Base-by-base conservation (phyloP, 2,113 vertebrate species). In the Orycteropus afer region DNA sequence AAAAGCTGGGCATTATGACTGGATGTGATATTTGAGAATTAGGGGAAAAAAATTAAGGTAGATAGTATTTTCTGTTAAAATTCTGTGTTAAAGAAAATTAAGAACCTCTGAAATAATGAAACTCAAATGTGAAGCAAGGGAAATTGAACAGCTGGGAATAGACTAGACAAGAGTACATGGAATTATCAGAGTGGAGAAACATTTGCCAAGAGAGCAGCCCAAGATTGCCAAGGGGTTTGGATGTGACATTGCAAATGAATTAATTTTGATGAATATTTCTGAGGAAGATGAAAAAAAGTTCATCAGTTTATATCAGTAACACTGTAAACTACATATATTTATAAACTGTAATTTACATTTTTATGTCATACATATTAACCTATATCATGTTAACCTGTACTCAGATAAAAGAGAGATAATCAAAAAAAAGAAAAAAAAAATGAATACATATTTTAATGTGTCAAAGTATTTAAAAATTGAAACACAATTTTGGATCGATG, bases 391-490 rank as follows among this genome's bases (percentile, higher is more conserved):
- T n/a, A 29, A 42, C 32, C 0, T 71, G 32, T 1, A 34, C 2
- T 2, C 20, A 88, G 61, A 53, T 59, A 57, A 88, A 95, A 91
- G 55, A 32, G 27, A 76, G 4, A 83, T 57, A 71, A 37, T n/a
- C 29, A 22, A 65, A 34, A 37, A 90, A 84, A 85, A 29, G 8
- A 91, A 90, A 84, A 15, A 94, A 47, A 89, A 92, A 90, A 47
- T 40, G 73, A 84, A 37, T 29, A 81, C 47, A 27, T 20, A 86
- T 92, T 96, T 91, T 90, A 94, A 53, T 69, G 37, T 84, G 59
- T 93, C 92, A 91, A 86, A 61, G 49, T 92, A 87, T 69, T 93
- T 80, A 93, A 32, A 89, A 82, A 63, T 27, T 76, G 11, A 71
- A 92, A 57, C 47, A 45, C 11, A 89, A 78, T 94, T 79, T 92